Evolutionary conservation across 2,797 vertebrate species (phyloP).

Genomic region (Hybognathus amarus): DNA sequence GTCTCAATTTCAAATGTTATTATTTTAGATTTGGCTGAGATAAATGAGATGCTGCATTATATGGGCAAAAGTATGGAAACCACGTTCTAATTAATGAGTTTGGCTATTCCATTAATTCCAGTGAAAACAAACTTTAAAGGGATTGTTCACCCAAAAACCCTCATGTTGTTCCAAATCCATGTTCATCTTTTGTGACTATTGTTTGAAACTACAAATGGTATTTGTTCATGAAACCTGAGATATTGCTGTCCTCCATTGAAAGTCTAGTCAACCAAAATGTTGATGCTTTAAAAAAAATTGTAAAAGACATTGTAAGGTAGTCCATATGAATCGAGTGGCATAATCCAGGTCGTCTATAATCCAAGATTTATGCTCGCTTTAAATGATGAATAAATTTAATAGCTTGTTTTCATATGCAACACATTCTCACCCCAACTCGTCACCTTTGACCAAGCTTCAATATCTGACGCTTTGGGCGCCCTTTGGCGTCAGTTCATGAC

Average conservation of each 20-base stretch:
- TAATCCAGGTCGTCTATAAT: neutral
- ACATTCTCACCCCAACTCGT: no score
- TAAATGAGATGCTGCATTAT: neutral
- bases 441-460: no score
- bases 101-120: neutral
- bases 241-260: neutral
- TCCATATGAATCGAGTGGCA: neutral
- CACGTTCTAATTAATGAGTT: neutral
- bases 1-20: neutral
- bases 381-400: neutral
- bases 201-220: neutral
- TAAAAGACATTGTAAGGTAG: neutral
- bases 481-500: no score
- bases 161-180: neutral
- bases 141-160: neutral
- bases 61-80: neutral
- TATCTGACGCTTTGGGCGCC: no score
- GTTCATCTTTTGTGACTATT: neutral
- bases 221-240: constrained; percentile 6
- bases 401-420: no score
- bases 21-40: neutral
- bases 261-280: neutral
- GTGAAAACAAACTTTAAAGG: neutral
- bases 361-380: neutral
- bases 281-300: neutral